Conservation (phyloP, 2,888 invertebrate species). For the Tryphoninae sp. region DNA sequence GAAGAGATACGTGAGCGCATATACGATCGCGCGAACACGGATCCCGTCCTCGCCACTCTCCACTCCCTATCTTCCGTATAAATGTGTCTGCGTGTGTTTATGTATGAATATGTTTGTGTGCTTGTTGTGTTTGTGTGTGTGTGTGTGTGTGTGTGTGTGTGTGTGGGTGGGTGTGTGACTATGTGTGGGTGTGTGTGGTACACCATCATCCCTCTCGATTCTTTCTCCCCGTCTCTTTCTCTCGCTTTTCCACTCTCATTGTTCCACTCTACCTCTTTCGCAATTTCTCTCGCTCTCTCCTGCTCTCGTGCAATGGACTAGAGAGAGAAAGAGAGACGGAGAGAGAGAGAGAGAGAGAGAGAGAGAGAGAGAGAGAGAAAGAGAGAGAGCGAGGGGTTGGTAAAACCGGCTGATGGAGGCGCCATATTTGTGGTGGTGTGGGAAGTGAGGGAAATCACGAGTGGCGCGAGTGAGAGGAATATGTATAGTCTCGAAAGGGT, state of each 20-base stretch:
- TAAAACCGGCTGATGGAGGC: conserved; percentile 78
- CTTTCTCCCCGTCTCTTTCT: conserved; percentile 64
- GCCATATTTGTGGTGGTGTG: conserved; percentile 81
- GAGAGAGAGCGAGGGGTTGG: conserved; percentile 70
- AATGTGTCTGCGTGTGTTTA: too few relatives aligned
- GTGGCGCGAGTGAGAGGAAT: conserved; percentile 71
- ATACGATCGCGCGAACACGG: conserved; percentile 64
- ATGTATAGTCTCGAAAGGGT: conserved; percentile 13
- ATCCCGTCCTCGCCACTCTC: conserved; percentile 63
- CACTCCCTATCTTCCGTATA: conserved; percentile 51
- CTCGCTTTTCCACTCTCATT: conserved; percentile 49
- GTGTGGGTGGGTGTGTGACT: neutral
- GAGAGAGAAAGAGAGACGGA: conserved; percentile 26
- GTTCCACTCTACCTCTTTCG: conserved; percentile 26
- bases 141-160: too few relatives aligned
- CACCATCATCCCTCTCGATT: conserved; percentile 17
- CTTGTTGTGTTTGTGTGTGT: neutral
- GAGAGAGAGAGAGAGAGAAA: conserved; percentile 25
- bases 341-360: conserved; percentile 26
- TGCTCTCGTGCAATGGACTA: conserved; percentile 27
- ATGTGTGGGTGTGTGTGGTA: too few relatives aligned
- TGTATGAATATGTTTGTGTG: neutral
- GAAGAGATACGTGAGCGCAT: conserved; percentile 57
- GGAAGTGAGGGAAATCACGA: conserved; percentile 81
- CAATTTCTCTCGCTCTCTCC: conserved; percentile 48